A percentile compares a stretch with the other conserved stretches of the same genome.
Conservation (phyloP, 2,113 vertebrate genomes). For the Lathamus discolor region DNA sequence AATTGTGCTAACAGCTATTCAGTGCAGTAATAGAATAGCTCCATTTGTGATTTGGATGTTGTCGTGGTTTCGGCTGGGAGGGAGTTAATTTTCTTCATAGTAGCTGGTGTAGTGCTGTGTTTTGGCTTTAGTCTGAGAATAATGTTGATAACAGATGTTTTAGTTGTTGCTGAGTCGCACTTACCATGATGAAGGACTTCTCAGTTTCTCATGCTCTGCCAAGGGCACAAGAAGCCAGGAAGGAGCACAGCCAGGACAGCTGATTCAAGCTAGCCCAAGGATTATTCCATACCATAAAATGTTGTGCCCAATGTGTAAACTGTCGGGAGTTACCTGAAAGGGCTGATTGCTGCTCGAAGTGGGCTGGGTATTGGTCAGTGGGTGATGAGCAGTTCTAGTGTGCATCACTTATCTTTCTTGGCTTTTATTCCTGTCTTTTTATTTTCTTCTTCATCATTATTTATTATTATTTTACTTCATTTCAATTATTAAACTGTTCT, state of each 20-base stretch:
- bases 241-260: neutral
- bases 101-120: neutral
- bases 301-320: neutral
- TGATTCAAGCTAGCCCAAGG: neutral
- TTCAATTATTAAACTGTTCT: neutral
- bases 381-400: neutral
- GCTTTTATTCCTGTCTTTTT: neutral
- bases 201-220: neutral
- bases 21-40: neutral
- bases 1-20: neutral
- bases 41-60: neutral
- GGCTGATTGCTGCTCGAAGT: neutral
- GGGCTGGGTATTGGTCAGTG: neutral
- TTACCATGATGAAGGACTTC: neutral
- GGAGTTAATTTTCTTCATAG: neutral
- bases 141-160: neutral
- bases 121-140: neutral
- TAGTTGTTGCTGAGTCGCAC: neutral
- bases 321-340: neutral
- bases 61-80: neutral
- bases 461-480: neutral
- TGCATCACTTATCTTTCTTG: neutral
- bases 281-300: neutral
- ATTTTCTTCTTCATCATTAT: neutral
- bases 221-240: neutral